Evolutionary conservation across 2,797 vertebrate genomes (phyloP).

Genomic region (Hippocampus kuda): DNA sequence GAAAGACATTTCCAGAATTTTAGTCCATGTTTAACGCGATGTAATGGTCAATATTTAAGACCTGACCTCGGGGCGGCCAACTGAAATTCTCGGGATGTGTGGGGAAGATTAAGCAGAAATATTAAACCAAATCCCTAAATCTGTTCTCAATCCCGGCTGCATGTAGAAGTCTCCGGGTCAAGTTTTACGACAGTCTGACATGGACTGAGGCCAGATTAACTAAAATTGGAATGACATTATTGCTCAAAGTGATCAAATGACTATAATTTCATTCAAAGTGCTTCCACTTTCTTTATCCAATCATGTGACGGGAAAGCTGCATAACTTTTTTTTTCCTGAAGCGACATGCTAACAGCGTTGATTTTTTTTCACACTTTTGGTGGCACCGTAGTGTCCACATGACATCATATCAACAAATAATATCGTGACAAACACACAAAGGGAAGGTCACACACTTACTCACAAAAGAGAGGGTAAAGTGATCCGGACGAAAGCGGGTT

Average conservation of each 20-base stretch:
- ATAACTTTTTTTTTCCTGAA: constrained; percentile 1
- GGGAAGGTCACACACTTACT: constrained; percentile 7
- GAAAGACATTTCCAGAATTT: too few relatives aligned
- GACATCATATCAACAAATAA: background rate
- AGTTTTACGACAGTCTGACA: constrained; percentile 14
- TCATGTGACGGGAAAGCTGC: constrained; percentile 20
- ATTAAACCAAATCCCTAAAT: constrained; percentile 57
- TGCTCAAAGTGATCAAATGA: constrained; percentile 21
- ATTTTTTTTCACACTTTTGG: constrained; percentile 3
- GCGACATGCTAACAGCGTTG: background rate
- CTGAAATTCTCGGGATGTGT: constrained; percentile 18
- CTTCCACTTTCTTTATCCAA: constrained; percentile 28
- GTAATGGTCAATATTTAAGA: background rate
- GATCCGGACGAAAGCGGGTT: constrained; percentile 45
- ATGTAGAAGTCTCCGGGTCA: constrained; percentile 14
- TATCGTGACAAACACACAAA: constrained; percentile 4
- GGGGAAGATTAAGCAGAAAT: constrained; percentile 43
- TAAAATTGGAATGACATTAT: constrained; percentile 16
- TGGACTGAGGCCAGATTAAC: constrained; percentile 6
- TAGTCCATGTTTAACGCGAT: background rate
- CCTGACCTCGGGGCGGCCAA: constrained; percentile 13
- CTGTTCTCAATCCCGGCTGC: constrained; percentile 44
- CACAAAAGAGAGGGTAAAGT: constrained; percentile 19
- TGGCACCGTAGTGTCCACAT: background rate
- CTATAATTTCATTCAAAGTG: constrained; percentile 19